Conservation (phyloP, 2,113 vertebrate species). For the Corythoichthys intestinalis region DNA sequence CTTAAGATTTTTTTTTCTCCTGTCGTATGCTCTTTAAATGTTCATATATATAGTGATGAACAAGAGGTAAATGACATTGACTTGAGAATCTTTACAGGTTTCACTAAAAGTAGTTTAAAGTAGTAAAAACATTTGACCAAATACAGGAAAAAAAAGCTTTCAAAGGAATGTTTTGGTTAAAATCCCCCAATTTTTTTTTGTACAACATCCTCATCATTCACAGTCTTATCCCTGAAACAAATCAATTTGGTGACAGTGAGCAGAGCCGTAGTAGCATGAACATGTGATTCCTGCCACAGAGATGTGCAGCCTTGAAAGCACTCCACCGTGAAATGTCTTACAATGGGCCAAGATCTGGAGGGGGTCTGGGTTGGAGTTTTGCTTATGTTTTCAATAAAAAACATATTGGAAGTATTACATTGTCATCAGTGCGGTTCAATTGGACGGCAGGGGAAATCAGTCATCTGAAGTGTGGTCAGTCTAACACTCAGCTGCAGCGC, state of each 20-base stretch:
- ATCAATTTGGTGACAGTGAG: conserved; percentile 46
- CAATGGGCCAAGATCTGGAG: conserved; percentile 43
- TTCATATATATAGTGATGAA: no score
- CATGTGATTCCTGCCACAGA: conserved; percentile 46
- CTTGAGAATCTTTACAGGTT: not conserved
- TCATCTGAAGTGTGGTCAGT: conserved; percentile 26
- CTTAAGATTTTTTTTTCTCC: no score
- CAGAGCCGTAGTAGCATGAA: conserved; percentile 35
- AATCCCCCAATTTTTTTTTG: conserved; percentile 29
- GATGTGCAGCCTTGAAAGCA: conserved; percentile 47
- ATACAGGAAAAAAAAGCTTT: not conserved
- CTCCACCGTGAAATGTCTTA: conserved; percentile 58
- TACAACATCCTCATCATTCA: conserved; percentile 32
- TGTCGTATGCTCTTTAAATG: no score
- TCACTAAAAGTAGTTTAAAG: not conserved
- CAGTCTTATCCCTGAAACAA: conserved; percentile 42
- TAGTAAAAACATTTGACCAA: not conserved
- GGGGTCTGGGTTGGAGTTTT: not conserved
- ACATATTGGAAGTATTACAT: conserved; percentile 39
- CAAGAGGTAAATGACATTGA: not conserved
- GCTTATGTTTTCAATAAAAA: conserved; percentile 46
- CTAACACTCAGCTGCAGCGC: conserved; percentile 24
- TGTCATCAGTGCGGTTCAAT: conserved; percentile 9
- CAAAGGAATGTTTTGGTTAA: conserved; percentile 11
- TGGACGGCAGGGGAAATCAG: conserved; percentile 12